Conservation (phyloP, 1,140 invertebrate species). For the Pectinophora gossypiella region DNA sequence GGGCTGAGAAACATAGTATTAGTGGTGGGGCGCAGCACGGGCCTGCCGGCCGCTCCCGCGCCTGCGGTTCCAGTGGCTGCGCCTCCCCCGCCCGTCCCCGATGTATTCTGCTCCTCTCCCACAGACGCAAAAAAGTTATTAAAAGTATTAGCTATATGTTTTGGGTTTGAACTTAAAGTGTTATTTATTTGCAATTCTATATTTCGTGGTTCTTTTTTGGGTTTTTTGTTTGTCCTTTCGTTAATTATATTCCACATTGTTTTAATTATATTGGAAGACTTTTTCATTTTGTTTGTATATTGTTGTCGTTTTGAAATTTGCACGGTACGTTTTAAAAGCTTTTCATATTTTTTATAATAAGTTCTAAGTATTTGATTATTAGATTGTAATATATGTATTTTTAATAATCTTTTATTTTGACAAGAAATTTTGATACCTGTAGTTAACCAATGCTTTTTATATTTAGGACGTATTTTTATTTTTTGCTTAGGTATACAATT, state of each 20-base stretch:
- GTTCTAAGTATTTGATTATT: not conserved
- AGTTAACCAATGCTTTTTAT: constrained; percentile 2
- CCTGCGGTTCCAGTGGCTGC: no score
- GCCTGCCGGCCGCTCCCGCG: no score
- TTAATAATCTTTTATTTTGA: constrained; percentile 6
- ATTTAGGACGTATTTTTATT: not conserved
- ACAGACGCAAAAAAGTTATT: no score
- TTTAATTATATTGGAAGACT: not conserved
- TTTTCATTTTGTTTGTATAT: not conserved
- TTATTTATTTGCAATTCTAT: no score
- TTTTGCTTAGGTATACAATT: constrained; percentile 3
- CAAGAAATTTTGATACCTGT: constrained; percentile 4
- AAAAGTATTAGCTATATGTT: no score
- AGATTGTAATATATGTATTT: not conserved
- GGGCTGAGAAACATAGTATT: no score
- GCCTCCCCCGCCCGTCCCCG: no score
- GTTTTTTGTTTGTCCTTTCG: no score
- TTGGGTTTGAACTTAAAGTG: no score
- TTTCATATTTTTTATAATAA: not conserved
- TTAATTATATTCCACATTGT: constrained; percentile 1
- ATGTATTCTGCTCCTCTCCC: no score
- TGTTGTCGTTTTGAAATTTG: not conserved
- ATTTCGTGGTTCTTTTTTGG: no score
- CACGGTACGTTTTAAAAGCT: not conserved
- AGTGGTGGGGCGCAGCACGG: no score